Conservation (phyloP, 2,888 invertebrate species). For the Cephus pulcher region DNA sequence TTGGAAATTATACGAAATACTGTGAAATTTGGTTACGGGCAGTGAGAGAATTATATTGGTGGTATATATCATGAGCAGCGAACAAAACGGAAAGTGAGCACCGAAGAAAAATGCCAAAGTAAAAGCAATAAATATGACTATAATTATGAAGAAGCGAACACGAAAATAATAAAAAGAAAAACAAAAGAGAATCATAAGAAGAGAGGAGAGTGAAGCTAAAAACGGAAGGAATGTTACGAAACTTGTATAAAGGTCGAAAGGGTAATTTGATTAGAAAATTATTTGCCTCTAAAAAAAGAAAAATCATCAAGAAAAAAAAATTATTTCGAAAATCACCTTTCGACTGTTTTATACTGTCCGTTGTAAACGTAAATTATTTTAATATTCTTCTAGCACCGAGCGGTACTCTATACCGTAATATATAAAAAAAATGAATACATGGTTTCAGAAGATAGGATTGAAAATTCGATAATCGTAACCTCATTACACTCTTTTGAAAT, state of each 20-base stretch:
- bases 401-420: not conserved
- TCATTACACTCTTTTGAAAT: not conserved
- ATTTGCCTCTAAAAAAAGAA: conserved; percentile 12
- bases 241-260: not conserved
- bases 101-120: not conserved
- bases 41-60: conserved; percentile 35
- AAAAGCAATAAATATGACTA: conserved; percentile 8
- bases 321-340: conserved; percentile 6
- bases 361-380: not conserved
- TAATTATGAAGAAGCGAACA: not conserved
- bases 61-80: not conserved
- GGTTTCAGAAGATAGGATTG: not conserved
- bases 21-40: conserved; percentile 43
- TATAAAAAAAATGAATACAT: not conserved
- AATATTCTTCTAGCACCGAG: not conserved
- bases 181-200: conserved; percentile 12
- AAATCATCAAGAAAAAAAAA: conserved; percentile 19
- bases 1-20: conserved; percentile 35
- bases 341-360: not conserved
- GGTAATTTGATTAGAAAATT: not conserved
- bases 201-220: conserved; percentile 1
- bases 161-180: conserved; percentile 25
- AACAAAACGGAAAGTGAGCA: not conserved
- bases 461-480: not conserved
- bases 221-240: not conserved